Percentiles rank a stretch among this genome's conserved stretches.
phyloP scores from a whole-genome alignment of 2,113 vertebrate species.

The Rhinogobius similis region DNA sequence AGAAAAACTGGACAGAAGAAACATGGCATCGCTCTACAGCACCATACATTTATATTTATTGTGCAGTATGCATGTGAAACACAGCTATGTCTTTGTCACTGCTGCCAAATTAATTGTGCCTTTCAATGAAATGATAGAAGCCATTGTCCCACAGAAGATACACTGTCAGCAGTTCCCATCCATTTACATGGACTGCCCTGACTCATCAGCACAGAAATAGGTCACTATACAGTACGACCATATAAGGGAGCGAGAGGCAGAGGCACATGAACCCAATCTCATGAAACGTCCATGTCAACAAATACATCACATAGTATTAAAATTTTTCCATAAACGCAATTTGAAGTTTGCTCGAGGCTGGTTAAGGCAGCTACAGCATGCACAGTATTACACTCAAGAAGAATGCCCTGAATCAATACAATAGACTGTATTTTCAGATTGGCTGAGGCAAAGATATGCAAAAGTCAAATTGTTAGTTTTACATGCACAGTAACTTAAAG shows the following conservation, averaged over 20 bases:
- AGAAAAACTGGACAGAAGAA: not conserved
- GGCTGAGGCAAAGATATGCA: not conserved
- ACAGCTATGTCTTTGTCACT: constrained; percentile 1
- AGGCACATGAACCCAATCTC: not conserved
- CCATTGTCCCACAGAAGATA: constrained; percentile 5
- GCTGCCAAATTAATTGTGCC: not conserved
- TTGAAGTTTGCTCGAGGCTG: not conserved
- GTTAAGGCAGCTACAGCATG: not conserved
- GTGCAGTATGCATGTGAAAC: not conserved
- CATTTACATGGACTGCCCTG: constrained; percentile 4
- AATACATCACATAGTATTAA: constrained; percentile 1
- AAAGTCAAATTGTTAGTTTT: not conserved
- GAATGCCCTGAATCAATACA: not conserved
- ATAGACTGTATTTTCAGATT: not conserved
- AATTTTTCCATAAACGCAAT: not conserved
- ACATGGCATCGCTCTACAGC: not conserved
- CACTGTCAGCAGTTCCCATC: constrained; percentile 9
- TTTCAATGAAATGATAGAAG: constrained; percentile 6
- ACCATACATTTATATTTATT: not conserved
- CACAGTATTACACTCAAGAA: not conserved
- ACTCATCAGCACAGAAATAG: constrained; percentile 13
- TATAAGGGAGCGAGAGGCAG: constrained; percentile 2
- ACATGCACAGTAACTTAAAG: no score
- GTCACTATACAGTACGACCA: constrained; percentile 11
- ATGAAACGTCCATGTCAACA: constrained; percentile 2